These are phyloP conservation scores for Sebastiscus albofasciatus DNA, from an alignment of 2,797 vertebrate species.

Conservation along the genomic window DNA sequence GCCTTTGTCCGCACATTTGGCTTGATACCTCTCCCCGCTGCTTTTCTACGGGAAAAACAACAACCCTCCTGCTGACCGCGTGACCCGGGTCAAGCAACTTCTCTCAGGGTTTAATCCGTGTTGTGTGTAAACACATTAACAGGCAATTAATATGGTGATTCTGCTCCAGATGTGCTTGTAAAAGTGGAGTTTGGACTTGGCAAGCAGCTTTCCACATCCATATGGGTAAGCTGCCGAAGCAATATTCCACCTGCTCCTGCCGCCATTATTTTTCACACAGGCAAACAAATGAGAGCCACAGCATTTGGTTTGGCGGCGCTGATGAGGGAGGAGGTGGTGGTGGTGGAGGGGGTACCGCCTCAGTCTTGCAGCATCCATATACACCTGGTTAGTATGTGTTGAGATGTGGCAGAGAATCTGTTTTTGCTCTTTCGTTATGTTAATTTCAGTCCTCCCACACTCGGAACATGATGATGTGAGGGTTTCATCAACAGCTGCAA, in stretches of 20 bases:
- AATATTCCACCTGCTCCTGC: slow-evolving; percentile 77
- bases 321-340: slow-evolving; percentile 11
- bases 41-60: slow-evolving; percentile 27
- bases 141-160: slow-evolving; percentile 79
- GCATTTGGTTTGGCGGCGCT: slow-evolving; percentile 57
- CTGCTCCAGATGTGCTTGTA: slow-evolving; percentile 79
- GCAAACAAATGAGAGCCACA: slow-evolving; percentile 72
- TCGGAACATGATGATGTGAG: slow-evolving; percentile 64
- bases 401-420: slow-evolving; percentile 32
- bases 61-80: slow-evolving; percentile 39
- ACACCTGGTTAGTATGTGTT: slow-evolving; percentile 71
- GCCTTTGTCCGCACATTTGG: slow-evolving; percentile 52
- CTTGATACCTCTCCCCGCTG: slow-evolving; percentile 14
- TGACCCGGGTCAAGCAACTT: slow-evolving; percentile 64
- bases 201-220: slow-evolving; percentile 62
- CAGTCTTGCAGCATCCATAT: slow-evolving; percentile 31
- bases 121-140: slow-evolving; percentile 79
- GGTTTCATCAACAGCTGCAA: slow-evolving; percentile 78
- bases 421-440: slow-evolving; percentile 55
- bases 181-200: slow-evolving; percentile 75
- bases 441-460: slow-evolving; percentile 71
- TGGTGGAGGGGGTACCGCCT: not conserved
- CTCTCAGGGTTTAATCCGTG: slow-evolving; percentile 70
- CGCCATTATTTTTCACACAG: slow-evolving; percentile 66
- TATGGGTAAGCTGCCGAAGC: slow-evolving; percentile 69